Evolutionary conservation across 2,888 invertebrate species (phyloP), one percentile per base, ranked within the genome.

Genomic region (Crossocerus cetratus): DNA sequence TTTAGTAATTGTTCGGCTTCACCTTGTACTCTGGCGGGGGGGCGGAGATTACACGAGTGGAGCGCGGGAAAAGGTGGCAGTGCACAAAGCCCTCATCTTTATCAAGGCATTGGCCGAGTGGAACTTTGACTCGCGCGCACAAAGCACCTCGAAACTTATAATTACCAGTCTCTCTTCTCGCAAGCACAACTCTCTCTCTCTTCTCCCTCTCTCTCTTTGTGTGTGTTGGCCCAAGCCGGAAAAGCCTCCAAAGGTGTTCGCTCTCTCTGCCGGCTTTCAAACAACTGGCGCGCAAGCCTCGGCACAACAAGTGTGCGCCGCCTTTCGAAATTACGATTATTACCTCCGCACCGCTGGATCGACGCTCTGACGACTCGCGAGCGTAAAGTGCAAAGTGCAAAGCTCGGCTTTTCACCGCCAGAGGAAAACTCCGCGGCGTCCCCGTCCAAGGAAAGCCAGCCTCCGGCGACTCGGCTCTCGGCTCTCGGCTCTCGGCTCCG

Each of bases 301-400:
- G 65, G 60, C 69, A 69, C 63, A 42, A 20, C 62, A 3, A n/a
- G 23, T 23, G 11, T 20, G 22, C 20, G 4, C 11, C 18, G 13
- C 55, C 20, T 22, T 57, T 57, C 32, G 57, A 2, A 11, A 18
- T 53, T 56, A 64, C 55, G 22, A 43, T 70, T 62, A 23, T 22
- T 32, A 58, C n/a, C 57, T 13, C 53, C 72, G 42, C 68, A 65
- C 65, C 74, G 63, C 57, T 72, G 61, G 61, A 72, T 43, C 64
- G 32, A 18, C 45, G 45, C 32, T 42, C 58, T 45, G 54, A 21
- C 54, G 20, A 20, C 11, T 21, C 18, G 3, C 16, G 21, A 21
- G 13, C 20, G 13, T 54, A 13, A 20, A 21, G 54, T 13, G 57
- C 22, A 13, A 20, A 21, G 54, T 13, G 57, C 22, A 23, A n/a